Evolutionary conservation across 2,888 invertebrate genomes (phyloP).

Genomic region (Macropis europaea): DNA sequence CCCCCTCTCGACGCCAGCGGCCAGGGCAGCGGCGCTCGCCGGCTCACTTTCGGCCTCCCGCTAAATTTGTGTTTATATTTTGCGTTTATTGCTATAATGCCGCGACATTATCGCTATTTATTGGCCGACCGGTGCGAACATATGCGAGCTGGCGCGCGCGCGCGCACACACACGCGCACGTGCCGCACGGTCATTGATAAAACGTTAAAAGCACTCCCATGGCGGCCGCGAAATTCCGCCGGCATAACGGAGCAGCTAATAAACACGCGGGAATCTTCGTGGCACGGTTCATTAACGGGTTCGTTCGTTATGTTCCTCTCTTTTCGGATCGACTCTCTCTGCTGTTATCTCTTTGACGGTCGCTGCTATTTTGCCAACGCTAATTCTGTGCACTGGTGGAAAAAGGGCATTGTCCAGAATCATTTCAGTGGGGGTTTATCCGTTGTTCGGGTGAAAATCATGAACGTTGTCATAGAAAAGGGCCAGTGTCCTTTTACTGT

Average conservation of each 20-base stretch:
- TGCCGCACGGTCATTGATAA: conserved; percentile 53
- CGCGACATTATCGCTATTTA: conserved; percentile 75
- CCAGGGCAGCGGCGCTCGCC: conserved; percentile 25
- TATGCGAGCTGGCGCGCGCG: conserved; percentile 38
- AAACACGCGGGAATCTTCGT: conserved; percentile 15
- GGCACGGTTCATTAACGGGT: conserved; percentile 45
- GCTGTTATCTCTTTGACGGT: too few species aligned
- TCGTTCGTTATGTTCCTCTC: too few species aligned
- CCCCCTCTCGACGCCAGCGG: conserved; percentile 5
- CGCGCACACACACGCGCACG: conserved; percentile 18
- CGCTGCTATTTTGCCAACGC: too few species aligned
- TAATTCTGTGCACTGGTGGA: too few species aligned
- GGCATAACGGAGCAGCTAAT: conserved; percentile 58
- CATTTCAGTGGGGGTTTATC: too few species aligned
- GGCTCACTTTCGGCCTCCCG: conserved; percentile 58
- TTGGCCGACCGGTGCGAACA: conserved; percentile 66
- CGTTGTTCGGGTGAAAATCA: too few species aligned
- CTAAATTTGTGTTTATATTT: conserved; percentile 77
- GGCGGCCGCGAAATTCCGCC: conserved; percentile 42
- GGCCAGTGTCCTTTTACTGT: too few species aligned
- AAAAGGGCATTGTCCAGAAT: too few species aligned
- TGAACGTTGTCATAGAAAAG: too few species aligned
- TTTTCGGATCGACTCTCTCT: too few species aligned
- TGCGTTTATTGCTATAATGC: conserved; percentile 74
- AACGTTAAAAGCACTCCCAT: conserved; percentile 62